A percentile compares a stretch with the other conserved stretches of the same genome.
phyloP scores from a whole-genome alignment of 2,888 invertebrate species.

The Ctenicera cuprea region DNA sequence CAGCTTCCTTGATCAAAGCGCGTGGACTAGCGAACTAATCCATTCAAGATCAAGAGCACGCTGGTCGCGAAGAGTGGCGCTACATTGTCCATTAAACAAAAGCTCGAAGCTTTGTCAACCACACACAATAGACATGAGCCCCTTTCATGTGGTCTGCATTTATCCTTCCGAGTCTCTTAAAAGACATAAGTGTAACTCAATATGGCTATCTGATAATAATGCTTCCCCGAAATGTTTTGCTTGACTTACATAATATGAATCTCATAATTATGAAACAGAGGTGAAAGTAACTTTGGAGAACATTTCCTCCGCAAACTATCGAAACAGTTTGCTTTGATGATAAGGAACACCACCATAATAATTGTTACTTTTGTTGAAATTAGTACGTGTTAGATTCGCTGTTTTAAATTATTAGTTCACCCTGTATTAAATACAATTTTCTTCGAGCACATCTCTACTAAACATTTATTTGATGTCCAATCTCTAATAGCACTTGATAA shows the following conservation, averaged over 20 bases:
- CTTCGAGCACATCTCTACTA: too few relatives aligned
- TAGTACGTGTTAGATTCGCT: too few relatives aligned
- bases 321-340: conserved; percentile 1
- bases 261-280: too few relatives aligned
- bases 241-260: background rate
- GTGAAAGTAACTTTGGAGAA: too few relatives aligned
- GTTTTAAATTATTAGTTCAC: too few relatives aligned
- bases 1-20: conserved; percentile 29
- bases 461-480: too few relatives aligned
- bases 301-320: background rate
- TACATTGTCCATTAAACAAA: conserved; percentile 51
- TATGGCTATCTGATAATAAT: conserved; percentile 16
- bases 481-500: too few relatives aligned
- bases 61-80: conserved; percentile 43
- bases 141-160: conserved; percentile 48
- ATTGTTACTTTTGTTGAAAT: too few relatives aligned
- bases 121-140: conserved; percentile 42
- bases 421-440: too few relatives aligned
- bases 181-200: conserved; percentile 39
- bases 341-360: too few relatives aligned
- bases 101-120: conserved; percentile 50
- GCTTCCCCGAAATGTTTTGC: conserved; percentile 34
- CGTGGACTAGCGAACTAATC: conserved; percentile 27
- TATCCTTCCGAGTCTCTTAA: conserved; percentile 38
- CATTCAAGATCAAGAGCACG: conserved; percentile 37